A percentile compares a stretch with the other conserved stretches of the same genome.
phyloP scores from a whole-genome alignment of 2,797 vertebrate species.

The Vipera ursinii region DNA sequence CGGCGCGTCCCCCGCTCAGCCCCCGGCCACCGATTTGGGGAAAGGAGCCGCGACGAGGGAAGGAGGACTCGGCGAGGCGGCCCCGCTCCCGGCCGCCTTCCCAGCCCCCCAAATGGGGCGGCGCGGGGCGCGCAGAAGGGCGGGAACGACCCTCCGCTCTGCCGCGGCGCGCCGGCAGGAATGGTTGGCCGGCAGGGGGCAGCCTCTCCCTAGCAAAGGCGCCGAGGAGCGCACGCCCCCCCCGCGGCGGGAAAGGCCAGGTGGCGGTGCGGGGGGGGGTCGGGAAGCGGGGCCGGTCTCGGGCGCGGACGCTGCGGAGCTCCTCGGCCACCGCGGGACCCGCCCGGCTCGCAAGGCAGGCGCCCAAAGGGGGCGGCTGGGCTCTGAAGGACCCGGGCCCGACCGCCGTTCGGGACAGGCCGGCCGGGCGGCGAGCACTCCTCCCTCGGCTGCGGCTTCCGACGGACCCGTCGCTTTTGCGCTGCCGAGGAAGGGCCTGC shows the following conservation, averaged over 20 bases:
- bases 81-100: too few species aligned
- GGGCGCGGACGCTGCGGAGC: too few species aligned
- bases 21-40: slow-evolving; percentile 64
- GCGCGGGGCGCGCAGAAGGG: background rate
- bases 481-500: background rate
- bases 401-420: background rate
- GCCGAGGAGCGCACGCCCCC: background rate
- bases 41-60: slow-evolving; percentile 32
- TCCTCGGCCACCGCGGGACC: too few species aligned
- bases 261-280: background rate
- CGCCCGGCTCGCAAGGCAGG: background rate
- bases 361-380: background rate
- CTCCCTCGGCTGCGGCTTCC: background rate
- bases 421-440: background rate
- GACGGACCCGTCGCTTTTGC: background rate
- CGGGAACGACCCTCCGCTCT: background rate
- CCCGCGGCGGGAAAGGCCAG: background rate
- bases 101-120: too few species aligned
- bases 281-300: background rate
- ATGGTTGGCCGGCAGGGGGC: slow-evolving; percentile 73
- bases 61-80: background rate
- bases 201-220: slow-evolving; percentile 69
- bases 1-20: background rate
- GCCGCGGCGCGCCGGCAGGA: too few species aligned
- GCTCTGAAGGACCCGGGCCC: background rate